Base-by-base conservation (phyloP, 35 echinoderm and acorn worm genomes). In the Ophioderma brevispina region DNA sequence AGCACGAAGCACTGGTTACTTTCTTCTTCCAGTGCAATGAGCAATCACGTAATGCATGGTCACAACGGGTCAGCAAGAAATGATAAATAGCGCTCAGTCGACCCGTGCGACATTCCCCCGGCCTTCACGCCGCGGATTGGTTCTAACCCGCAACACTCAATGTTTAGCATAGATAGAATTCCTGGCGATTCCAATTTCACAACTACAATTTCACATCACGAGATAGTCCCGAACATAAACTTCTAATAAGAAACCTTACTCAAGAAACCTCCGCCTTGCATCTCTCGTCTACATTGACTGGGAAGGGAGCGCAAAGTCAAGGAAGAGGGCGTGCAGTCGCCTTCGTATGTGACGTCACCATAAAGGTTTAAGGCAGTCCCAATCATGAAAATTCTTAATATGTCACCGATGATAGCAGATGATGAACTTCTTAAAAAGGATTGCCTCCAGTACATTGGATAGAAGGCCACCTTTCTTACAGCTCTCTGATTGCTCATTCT, bases 381-480 rank as follows among this genome's bases (percentile, higher is more conserved):
- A 5, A 99, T 99, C 77, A 92, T 99, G 87, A 90, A 86, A 31
- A 99, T 95, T 76, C 84, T 86, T 18, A 95, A 99, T 85, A 79
- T 99, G 63, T 99, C 97, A 76, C 97, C 97, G 10, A 75, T 95
- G 30, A 84, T 90, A 10, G 94, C 97, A 0, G 84, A 84, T 75
- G 97, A 95, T 76, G 97, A 99, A 28, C 80, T 99, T 30, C 76
- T 99, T 23, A 88, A n/a, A n/a, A 93, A 75, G 97, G 93, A 55
- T 88, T 99, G 1, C 97, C 97, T 59, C 97, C 90, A 40, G 88
- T 95, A 14, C 94, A 99, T 56, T 93, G 95, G 13, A 88, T 98
- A 33, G 96, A n/a, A n/a, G n/a, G n/a, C n/a, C n/a, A n/a, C n/a
- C n/a, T n/a, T n/a, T n/a, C n/a, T n/a, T n/a, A n/a, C n/a, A n/a